Conservation (phyloP, 1,140 invertebrate species). For the Panonychus citri region DNA sequence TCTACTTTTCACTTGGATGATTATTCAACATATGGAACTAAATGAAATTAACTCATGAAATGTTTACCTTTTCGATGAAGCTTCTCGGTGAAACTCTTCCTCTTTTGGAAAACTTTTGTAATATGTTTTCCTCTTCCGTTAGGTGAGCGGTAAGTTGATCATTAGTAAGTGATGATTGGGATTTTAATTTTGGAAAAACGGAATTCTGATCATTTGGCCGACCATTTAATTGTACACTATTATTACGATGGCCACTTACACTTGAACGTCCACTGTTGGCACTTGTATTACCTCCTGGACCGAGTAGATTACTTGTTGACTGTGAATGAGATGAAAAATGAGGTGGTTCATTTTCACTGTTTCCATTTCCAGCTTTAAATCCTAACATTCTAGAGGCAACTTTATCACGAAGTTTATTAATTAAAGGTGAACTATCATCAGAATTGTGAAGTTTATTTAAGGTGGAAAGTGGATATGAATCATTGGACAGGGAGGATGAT, state of each 20-base stretch:
- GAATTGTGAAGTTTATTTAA: not conserved
- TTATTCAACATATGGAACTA: no score
- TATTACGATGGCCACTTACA: not conserved
- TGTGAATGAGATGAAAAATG: no score
- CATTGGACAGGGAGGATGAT: not conserved
- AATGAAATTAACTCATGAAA: not conserved
- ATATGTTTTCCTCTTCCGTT: conserved; percentile 10
- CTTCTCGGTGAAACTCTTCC: conserved; percentile 9
- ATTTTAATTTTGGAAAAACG: not conserved
- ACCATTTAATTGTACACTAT: no score
- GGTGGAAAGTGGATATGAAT: not conserved
- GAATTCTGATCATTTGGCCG: not conserved
- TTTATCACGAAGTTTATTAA: not conserved
- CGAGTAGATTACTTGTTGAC: not conserved
- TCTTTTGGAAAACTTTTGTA: conserved; percentile 11
- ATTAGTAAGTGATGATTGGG: conserved; percentile 9
- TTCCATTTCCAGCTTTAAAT: not conserved
- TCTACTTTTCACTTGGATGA: no score
- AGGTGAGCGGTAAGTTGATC: conserved; percentile 11
- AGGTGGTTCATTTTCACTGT: no score
- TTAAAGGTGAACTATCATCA: not conserved
- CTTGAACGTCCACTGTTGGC: not conserved
- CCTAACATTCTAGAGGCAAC: not conserved
- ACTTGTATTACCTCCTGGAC: not conserved
- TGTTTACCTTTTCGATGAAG: not conserved